Evolutionary conservation across 2,113 vertebrate genomes (phyloP), one percentile per base, ranked within the genome.

Genomic region (Aix galericulata): DNA sequence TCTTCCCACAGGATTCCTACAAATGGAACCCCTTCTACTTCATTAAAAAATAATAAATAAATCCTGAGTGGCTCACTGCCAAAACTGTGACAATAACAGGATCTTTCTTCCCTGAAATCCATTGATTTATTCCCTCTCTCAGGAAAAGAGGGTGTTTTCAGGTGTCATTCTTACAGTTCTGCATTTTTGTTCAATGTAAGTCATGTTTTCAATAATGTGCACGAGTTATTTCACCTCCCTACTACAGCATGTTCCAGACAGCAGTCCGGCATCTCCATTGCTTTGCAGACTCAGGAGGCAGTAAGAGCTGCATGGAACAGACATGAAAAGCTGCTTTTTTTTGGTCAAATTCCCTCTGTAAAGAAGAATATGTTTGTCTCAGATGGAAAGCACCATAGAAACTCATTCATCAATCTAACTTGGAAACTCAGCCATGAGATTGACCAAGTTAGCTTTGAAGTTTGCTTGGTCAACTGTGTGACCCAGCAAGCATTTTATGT

Each of bases 181-280:
- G n/a, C 34, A 34, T 80, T 75, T 48, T 60, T 50, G 25, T 32
- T 78, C 40, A 62, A 22, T 40, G 27, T 59, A 72, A 34, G 40
- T 17, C n/a, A 38, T 18, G 34, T 27, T n/a, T n/a, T 31, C 0
- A 4, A 22, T n/a, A 53, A 55, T 0, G 31, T 55, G 34, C 52
- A 71, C 0, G 3, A 74, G 62, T 36, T 44, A 44, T n/a, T 60
- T 68, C 56, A 67, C 40, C 29, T 77, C 58, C 32, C 69, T 48
- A 23, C 29, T 48, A 55, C 62, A 69, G 32, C 55, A 18, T 15
- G 36, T 10, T 53, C 11, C 36, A 46, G 34, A 17, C 40, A 82
- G 31, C 11, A 68, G 50, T 4, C n/a, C 1, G 16, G 29, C 36
- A 86, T 46, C 60, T 72, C 42, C 16, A 23, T 48, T 40, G 58